Percentiles rank a stretch among this genome's conserved stretches.
phyloP scores from a whole-genome alignment of 2,113 vertebrate genomes.

The Camarhynchus parvulus region DNA sequence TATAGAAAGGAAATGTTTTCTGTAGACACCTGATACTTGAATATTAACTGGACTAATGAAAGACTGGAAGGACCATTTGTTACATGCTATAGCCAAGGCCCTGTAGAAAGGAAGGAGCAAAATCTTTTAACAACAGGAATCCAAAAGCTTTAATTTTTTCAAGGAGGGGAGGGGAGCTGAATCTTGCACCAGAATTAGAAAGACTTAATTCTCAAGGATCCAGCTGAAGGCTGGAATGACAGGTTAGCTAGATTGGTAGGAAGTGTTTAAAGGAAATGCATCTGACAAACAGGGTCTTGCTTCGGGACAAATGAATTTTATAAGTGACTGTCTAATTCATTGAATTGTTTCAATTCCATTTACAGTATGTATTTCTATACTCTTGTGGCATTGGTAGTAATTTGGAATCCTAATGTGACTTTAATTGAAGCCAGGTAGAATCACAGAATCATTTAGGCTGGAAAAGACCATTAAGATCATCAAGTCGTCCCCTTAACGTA shows the following conservation, averaged over 20 bases:
- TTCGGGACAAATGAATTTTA: neutral
- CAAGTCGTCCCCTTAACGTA: neutral
- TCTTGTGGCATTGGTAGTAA: neutral
- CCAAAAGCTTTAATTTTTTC: neutral
- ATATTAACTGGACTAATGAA: neutral
- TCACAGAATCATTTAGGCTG: neutral
- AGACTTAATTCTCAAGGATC: neutral
- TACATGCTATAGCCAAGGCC: neutral
- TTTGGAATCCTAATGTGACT: neutral
- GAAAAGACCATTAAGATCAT: neutral
- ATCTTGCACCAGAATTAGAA: neutral
- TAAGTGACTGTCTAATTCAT: neutral
- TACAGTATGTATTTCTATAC: neutral
- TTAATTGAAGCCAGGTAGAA: neutral
- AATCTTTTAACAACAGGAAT: neutral
- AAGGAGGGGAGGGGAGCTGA: neutral
- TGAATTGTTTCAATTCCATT: neutral
- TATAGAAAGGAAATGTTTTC: neutral
- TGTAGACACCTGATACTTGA: neutral
- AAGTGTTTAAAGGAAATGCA: neutral
- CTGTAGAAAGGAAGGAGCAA: neutral
- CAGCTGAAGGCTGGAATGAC: neutral
- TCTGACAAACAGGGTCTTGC: neutral
- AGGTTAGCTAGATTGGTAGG: neutral
- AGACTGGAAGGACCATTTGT: neutral